Conservation (phyloP, 2,113 vertebrate genomes). For the Ctenodactylus gundi region DNA sequence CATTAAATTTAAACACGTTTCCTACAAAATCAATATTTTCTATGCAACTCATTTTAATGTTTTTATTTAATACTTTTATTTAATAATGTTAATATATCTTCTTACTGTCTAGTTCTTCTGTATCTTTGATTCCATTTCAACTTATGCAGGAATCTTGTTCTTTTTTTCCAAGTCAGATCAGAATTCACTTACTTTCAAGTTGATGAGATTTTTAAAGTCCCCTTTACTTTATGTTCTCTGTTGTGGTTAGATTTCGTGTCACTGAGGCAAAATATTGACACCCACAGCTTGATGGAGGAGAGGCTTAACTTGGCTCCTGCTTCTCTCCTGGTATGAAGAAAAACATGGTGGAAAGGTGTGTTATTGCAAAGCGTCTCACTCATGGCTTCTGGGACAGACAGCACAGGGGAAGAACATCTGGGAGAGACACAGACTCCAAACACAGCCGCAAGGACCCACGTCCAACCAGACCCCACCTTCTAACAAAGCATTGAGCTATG, state of each 20-base stretch:
- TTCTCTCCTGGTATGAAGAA: too few species aligned
- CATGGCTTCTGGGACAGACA: background rate
- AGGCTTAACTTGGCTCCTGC: background rate
- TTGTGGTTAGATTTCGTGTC: background rate
- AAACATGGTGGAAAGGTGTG: background rate
- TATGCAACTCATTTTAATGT: background rate
- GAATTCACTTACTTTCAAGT: background rate
- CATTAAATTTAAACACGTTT: background rate
- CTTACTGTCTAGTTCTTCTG: background rate
- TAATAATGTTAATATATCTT: too few species aligned
- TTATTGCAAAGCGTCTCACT: background rate
- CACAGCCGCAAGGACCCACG: background rate
- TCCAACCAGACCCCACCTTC: background rate
- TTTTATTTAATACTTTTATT: too few species aligned
- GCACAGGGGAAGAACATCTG: background rate
- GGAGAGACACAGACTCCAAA: background rate
- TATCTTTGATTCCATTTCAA: background rate
- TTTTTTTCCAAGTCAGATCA: background rate
- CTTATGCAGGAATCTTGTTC: background rate
- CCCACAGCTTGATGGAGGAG: background rate
- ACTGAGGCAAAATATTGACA: background rate
- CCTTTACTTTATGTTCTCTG: background rate
- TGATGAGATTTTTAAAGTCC: background rate
- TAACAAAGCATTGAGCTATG: background rate
- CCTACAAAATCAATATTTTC: background rate